Percentiles rank a stretch among this genome's conserved stretches.
Conservation (phyloP, 1,140 invertebrate species). For the Mactra quadrangularis region DNA sequence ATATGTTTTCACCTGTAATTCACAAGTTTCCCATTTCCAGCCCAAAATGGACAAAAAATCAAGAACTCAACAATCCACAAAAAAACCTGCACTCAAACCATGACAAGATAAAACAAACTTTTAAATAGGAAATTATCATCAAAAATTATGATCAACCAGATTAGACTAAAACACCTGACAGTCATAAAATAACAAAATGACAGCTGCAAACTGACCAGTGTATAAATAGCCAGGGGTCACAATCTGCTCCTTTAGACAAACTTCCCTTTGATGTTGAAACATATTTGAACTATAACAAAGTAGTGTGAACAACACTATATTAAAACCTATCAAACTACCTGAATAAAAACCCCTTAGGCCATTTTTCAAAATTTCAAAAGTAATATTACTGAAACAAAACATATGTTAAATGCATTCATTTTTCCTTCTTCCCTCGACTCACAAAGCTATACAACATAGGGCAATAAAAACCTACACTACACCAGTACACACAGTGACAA, state of each 20-base stretch:
- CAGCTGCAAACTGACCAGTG: conserved; percentile 38
- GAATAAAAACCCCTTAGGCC: not conserved
- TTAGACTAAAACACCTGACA: no score
- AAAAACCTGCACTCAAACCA: no score
- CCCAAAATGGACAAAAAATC: no score
- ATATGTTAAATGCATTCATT: conserved; percentile 40
- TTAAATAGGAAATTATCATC: no score
- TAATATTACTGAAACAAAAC: conserved; percentile 40
- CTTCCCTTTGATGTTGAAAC: conserved; percentile 18
- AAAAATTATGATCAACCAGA: no score
- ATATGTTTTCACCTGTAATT: no score
- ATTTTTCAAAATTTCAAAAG: conserved; percentile 11
- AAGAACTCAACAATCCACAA: no score
- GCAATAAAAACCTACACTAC: not conserved
- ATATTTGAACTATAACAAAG: conserved; percentile 28
- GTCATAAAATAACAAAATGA: not conserved
- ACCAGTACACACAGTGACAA: not conserved
- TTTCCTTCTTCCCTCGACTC: not conserved
- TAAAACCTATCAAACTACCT: conserved; percentile 13
- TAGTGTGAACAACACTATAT: conserved; percentile 29
- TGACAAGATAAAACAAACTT: no score
- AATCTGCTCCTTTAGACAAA: conserved; percentile 20
- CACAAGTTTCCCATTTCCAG: no score
- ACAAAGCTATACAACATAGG: conserved; percentile 3
- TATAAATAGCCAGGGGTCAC: conserved; percentile 14